Evolutionary conservation across 2,888 invertebrate genomes (phyloP).

Genomic region (Sinohyriopsis cumingii): DNA sequence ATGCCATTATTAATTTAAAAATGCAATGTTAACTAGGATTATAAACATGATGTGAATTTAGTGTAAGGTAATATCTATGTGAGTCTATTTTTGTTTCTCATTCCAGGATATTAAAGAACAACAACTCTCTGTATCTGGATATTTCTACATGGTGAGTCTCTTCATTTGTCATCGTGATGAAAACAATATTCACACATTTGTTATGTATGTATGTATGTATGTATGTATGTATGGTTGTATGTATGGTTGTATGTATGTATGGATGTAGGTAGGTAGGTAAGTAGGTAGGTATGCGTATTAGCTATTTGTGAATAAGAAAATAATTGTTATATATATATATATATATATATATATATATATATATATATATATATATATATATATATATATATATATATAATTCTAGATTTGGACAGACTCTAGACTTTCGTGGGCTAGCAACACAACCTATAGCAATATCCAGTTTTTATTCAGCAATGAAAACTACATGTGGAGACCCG

Average conservation of each 20-base stretch:
- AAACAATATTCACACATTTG: not conserved
- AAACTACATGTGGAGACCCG: constrained; percentile 26
- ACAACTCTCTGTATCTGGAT: constrained; percentile 28
- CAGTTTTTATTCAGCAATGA: constrained; percentile 32
- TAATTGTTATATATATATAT: not conserved
- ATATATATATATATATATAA: too few relatives aligned
- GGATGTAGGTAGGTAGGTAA: constrained; percentile 13
- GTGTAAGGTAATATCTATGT: too few relatives aligned
- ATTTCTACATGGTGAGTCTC: constrained; percentile 29
- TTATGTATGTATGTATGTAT: constrained; percentile 3
- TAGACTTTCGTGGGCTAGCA: constrained; percentile 7
- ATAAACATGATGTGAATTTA: too few relatives aligned
- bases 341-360: not conserved
- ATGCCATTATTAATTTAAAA: too few relatives aligned
- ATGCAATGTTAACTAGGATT: not conserved
- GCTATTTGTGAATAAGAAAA: not conserved
- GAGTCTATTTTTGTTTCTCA: not conserved
- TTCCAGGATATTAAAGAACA: constrained; percentile 35
- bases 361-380: too few relatives aligned
- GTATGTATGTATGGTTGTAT: constrained; percentile 10
- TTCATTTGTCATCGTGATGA: not conserved
- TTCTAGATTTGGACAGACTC: constrained; percentile 12
- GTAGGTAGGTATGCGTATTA: not conserved
- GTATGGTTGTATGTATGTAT: constrained; percentile 11
- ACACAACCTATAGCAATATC: constrained; percentile 22